These are phyloP conservation scores for Mixornis gularis DNA, from an alignment of 2,113 vertebrate species.

Conservation along the genomic window DNA sequence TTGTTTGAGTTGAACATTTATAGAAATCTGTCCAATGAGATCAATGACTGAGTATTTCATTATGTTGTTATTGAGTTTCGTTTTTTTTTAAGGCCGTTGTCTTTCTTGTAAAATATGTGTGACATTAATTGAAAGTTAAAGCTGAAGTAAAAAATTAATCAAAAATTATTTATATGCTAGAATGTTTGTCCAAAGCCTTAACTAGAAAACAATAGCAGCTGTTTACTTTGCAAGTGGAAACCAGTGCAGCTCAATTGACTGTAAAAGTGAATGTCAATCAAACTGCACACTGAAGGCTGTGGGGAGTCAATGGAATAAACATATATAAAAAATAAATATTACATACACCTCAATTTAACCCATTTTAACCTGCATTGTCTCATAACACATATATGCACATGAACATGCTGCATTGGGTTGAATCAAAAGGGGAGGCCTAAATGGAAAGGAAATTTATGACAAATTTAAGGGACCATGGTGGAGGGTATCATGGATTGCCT, in stretches of 20 bases:
- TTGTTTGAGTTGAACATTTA: not conserved
- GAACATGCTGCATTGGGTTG: not conserved
- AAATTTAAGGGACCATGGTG: not conserved
- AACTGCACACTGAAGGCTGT: not conserved
- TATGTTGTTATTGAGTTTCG: not conserved
- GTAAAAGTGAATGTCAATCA: not conserved
- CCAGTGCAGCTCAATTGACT: not conserved
- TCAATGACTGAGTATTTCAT: not conserved
- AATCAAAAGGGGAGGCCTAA: not conserved
- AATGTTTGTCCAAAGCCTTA: not conserved
- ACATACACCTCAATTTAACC: not conserved
- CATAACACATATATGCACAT: not conserved
- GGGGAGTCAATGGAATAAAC: not conserved
- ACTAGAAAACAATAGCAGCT: constrained; percentile 34
- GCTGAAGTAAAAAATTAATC: not conserved
- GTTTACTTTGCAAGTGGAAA: constrained; percentile 31
- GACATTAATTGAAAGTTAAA: constrained; percentile 22
- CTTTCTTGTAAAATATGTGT: not conserved
- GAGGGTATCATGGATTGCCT: not conserved
- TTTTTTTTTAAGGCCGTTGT: not conserved
- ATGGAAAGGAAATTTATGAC: not conserved
- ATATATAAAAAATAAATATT: not conserved
- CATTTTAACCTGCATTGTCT: not conserved
- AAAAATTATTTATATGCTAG: not conserved
- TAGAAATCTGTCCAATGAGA: not conserved